phyloP scores from a whole-genome alignment of 2,797 vertebrate genomes.

The Sebastes trivittatus region DNA sequence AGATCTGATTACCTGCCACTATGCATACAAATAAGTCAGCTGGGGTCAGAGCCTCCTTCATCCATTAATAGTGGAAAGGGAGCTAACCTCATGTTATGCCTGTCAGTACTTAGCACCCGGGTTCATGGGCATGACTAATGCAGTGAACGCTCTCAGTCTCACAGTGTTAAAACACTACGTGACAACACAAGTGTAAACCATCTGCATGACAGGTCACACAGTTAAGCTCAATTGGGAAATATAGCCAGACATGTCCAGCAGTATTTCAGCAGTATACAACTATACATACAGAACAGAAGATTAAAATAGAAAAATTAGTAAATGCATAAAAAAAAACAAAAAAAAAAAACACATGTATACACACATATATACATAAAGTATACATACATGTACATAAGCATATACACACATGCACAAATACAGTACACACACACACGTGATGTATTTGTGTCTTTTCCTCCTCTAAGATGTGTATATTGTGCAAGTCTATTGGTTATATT shows the following conservation, averaged over 20 bases:
- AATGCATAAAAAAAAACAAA: too few relatives aligned
- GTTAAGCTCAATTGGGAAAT: not conserved
- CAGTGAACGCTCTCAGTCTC: slow-evolving; percentile 2
- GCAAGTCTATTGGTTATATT: too few relatives aligned
- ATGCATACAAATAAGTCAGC: slow-evolving; percentile 17
- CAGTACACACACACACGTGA: too few relatives aligned
- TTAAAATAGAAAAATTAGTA: too few relatives aligned
- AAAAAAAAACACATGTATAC: too few relatives aligned
- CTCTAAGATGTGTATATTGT: too few relatives aligned
- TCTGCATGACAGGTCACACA: not conserved
- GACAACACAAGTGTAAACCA: slow-evolving; percentile 12
- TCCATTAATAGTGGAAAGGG: slow-evolving; percentile 37
- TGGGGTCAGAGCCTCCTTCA: slow-evolving; percentile 21
- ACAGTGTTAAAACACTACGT: not conserved
- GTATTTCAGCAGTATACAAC: too few relatives aligned
- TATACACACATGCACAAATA: too few relatives aligned
- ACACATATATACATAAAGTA: too few relatives aligned
- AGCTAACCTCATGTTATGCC: slow-evolving; percentile 33
- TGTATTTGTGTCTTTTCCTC: too few relatives aligned
- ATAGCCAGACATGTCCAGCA: not conserved
- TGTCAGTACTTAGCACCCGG: slow-evolving; percentile 14
- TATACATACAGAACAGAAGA: too few relatives aligned
- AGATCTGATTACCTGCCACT: slow-evolving; percentile 28
- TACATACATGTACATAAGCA: too few relatives aligned
- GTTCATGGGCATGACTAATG: slow-evolving; percentile 36